phyloP scores from a whole-genome alignment of 2,113 vertebrate genomes.

The Phylloscopus whistleri region DNA sequence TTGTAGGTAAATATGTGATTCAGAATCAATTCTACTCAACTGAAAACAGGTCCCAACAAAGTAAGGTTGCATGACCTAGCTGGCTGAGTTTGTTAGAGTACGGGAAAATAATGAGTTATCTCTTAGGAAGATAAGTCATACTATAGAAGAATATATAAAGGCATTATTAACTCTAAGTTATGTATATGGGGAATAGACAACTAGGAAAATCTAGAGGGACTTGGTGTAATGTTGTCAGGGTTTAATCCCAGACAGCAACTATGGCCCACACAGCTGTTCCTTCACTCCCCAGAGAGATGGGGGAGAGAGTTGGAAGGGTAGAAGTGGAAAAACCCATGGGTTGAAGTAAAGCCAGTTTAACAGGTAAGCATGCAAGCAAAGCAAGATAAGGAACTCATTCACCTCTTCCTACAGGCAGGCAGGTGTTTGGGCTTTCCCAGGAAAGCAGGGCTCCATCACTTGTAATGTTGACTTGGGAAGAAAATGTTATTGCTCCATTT shows the following conservation, averaged over 20 bases:
- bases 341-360: neutral
- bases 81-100: neutral
- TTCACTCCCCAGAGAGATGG: rapidly evolving
- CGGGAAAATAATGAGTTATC: neutral
- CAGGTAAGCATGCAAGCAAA: neutral
- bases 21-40: neutral
- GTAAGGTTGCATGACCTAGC: neutral
- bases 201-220: neutral
- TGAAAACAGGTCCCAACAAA: neutral
- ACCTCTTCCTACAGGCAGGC: rapidly evolving
- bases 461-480: rapidly evolving
- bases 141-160: neutral
- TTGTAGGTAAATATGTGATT: neutral
- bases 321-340: neutral
- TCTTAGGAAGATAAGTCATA: neutral
- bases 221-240: neutral
- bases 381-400: neutral
- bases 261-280: rapidly evolving
- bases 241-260: neutral
- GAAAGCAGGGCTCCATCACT: neutral
- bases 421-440: neutral
- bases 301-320: neutral
- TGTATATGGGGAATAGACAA: neutral
- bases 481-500: neutral
- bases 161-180: neutral